Base-by-base conservation (phyloP, 2,797 vertebrate species). In the Melanotaenia boesemani region DNA sequence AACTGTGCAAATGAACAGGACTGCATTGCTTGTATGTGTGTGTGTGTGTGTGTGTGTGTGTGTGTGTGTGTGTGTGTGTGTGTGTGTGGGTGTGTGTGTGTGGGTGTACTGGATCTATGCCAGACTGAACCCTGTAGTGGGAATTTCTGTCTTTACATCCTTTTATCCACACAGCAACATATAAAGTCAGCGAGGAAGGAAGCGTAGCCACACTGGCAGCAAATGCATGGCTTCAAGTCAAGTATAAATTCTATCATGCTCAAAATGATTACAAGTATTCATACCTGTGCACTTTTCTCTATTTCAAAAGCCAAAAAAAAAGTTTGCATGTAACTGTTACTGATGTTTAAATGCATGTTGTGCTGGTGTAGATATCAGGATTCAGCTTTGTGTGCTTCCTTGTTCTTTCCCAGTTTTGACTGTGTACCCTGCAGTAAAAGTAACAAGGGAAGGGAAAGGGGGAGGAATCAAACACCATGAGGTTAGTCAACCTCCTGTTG, bases 1-100 rank as follows among this genome's bases (percentile, higher is more conserved):
- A 84, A 87, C 58, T 94, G 93, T 95, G 93, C 92, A 94, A 93
- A 85, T 76, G 67, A 87, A 84, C 88, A 88, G 72, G 76, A 62
- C 55, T 77, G 67, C 79, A 63, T 63, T 74, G 59, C 67, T 28
- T 28, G 3, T 28, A 28, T 4, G 28, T 28, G 28, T 28, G 28
- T 28, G 26, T 28, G 26, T 28, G 26, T 28, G 26, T 2, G 26
- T 28, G 26, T 2, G 28, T 28, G 28, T 28, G 28, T 4, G 18
- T 57, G 72, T 56, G 0, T 70, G 18, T 74, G 41, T 70, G 26
- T 77, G 37, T 65, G 72, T 69, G 16, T 18, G 26, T 28, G 26
- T 2, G 28, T 28, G 28, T 28, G 28, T 4, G 18, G 57, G 72
- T 56, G 0, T 70, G 18, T 74, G 41, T 70, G 26, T 77, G 37